phyloP scores from a whole-genome alignment of 1,140 invertebrate species.

The Cydia amplana region DNA sequence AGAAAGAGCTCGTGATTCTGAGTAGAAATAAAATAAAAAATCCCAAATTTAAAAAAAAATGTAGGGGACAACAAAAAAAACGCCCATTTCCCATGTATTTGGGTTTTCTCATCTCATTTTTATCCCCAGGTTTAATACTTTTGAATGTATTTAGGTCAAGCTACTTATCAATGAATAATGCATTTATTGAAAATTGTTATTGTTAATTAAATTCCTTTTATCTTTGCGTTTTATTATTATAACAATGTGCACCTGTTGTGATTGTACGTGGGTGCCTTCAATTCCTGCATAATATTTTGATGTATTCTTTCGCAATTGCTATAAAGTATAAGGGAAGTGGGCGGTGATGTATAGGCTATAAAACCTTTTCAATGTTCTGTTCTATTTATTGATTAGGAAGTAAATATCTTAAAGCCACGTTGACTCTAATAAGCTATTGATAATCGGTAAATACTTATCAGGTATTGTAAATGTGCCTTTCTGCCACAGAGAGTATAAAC shows the following conservation, averaged over 20 bases:
- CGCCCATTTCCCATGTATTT: no score
- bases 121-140: neutral
- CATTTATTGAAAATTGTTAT: slow-evolving; percentile 7
- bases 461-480: no score
- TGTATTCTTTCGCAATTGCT: slow-evolving; percentile 43
- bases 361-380: neutral
- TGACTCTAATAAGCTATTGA: no score
- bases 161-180: neutral
- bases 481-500: no score
- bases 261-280: slow-evolving; percentile 9
- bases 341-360: slow-evolving; percentile 55
- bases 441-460: no score
- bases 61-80: no score
- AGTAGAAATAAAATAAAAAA: no score
- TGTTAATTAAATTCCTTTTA: slow-evolving; percentile 12
- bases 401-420: neutral
- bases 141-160: slow-evolving; percentile 1
- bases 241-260: slow-evolving; percentile 6
- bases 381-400: neutral
- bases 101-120: no score
- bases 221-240: slow-evolving; percentile 15
- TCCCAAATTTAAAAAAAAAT: no score
- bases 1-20: no score
- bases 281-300: slow-evolving; percentile 12
- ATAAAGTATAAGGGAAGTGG: slow-evolving; percentile 40